Evolutionary conservation across 2,888 invertebrate genomes (phyloP).

Genomic region (Drosophila dives): DNA sequence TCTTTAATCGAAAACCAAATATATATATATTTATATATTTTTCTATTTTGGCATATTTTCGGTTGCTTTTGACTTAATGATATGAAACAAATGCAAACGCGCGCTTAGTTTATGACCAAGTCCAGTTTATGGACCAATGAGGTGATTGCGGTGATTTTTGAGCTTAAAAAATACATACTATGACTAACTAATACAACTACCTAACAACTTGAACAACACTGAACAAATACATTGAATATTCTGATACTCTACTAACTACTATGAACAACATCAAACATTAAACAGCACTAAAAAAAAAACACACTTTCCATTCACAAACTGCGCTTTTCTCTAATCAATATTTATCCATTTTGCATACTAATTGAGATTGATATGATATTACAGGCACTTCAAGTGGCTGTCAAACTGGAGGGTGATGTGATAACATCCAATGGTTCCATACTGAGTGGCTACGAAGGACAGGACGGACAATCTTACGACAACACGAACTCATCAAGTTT

Average conservation of each 20-base stretch:
- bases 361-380: constrained; percentile 56
- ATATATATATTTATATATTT: constrained; percentile 64
- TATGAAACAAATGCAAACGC: constrained; percentile 74
- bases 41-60: constrained; percentile 71
- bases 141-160: constrained; percentile 83
- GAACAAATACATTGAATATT: constrained; percentile 34
- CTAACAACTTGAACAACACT: constrained; percentile 46
- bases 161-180: constrained; percentile 46
- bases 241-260: constrained; percentile 10
- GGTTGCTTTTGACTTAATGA: constrained; percentile 76
- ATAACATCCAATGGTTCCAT: constrained; percentile 97
- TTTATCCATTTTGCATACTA: constrained; percentile 26
- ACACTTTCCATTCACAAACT: constrained; percentile 49
- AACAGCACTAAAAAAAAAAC: constrained; percentile 41
- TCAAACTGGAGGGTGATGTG: constrained; percentile 97
- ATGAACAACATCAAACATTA: constrained; percentile 26
- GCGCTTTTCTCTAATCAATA: constrained; percentile 5
- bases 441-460: constrained; percentile 88
- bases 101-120: constrained; percentile 85
- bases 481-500: constrained; percentile 84
- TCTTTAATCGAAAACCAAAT: constrained; percentile 57
- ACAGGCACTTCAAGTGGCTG: constrained; percentile 97
- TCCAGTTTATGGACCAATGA: constrained; percentile 85
- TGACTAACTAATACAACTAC: constrained; percentile 47
- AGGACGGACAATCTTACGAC: constrained; percentile 83